Evolutionary conservation across 2,888 invertebrate species (phyloP), one percentile per base, ranked within the genome.

Genomic region (Tetanocera ferruginea): DNA sequence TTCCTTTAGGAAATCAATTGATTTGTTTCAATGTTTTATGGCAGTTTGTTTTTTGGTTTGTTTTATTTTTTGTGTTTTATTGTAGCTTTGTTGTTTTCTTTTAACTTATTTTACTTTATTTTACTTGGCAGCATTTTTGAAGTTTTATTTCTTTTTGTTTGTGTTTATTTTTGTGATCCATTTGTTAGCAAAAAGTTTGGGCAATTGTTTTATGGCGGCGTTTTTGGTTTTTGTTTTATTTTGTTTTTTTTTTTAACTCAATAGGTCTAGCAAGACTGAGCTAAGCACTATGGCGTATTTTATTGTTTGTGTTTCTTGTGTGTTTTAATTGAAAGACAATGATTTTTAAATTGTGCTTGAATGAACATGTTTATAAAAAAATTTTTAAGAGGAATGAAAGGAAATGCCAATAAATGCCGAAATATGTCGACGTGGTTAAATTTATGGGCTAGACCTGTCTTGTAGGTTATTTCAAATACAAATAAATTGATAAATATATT

Each of bases 81-180:
- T 69, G 9, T 69, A 1, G 17, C n/a, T 23, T 69, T 69, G 17
- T 17, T 73, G 43, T 25, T 28, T 57, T 8, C 14, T 11, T 5
- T 43, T 31, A 9, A 3, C 52, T 2, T n/a, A 3, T 14, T 8
- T 62, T 31, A 31, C n/a, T 64, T 11, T 17, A 28, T 64, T 31
- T 28, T n/a, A n/a, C 64, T 60, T 60, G 23, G 25, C 19, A 14
- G 23, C 57, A 23, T 60, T n/a, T 64, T 64, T 31, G n/a, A 3
- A 14, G 31, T 31, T 64, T 8, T 25, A 62, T 64, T 64, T 60
- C 31, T 43, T 52, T 23, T 57, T 28, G 69, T 11, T 72, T 60
- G 70, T 52, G 25, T 25, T 71, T 55, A 37, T 66, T 78, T 60
- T 64, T 57, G 67, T 73, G 81, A 82, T 81, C 78, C 69, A 79